Conservation (phyloP, 37 sponge, comb jelly and placozoan genomes). For the Ianthella basta region DNA sequence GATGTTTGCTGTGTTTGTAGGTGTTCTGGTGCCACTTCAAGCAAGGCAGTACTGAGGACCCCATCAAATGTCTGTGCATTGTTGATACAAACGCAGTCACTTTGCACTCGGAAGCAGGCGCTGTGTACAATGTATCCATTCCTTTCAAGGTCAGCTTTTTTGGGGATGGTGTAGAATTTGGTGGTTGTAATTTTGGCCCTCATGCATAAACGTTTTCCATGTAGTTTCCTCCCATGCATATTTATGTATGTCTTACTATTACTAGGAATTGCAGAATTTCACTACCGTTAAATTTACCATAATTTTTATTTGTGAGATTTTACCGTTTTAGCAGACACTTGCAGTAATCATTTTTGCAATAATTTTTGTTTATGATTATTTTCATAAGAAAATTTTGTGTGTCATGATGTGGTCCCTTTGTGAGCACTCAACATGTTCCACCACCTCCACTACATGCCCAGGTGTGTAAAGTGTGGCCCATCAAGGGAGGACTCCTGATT, state of each 20-base stretch:
- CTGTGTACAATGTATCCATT: slow-evolving; percentile 51
- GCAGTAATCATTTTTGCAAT: no score
- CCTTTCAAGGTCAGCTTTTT: slow-evolving; percentile 58
- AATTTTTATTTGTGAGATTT: no score
- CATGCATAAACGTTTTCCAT: no score
- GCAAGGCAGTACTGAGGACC: not conserved
- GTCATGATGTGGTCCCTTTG: not conserved
- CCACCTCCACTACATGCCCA: not conserved
- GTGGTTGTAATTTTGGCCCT: not conserved
- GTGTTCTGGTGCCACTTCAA: slow-evolving; percentile 65
- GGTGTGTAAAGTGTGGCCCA: slow-evolving; percentile 57
- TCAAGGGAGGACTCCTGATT: slow-evolving; percentile 55
- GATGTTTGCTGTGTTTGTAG: slow-evolving; percentile 5
- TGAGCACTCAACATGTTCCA: not conserved
- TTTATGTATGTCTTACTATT: no score
- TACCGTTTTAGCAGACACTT: no score
- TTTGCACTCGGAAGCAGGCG: slow-evolving; percentile 53
- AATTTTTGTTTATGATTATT: no score
- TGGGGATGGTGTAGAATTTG: no score
- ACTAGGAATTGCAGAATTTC: no score
- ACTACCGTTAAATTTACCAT: no score
- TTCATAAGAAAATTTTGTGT: no score
- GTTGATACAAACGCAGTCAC: slow-evolving; percentile 40
- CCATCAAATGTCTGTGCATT: slow-evolving; percentile 46
- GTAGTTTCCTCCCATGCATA: no score